Percentiles rank a stretch among this genome's conserved stretches.
These are phyloP conservation scores for Scolopax rusticola DNA, from an alignment of 2,797 vertebrate species.

Conservation along the genomic window DNA sequence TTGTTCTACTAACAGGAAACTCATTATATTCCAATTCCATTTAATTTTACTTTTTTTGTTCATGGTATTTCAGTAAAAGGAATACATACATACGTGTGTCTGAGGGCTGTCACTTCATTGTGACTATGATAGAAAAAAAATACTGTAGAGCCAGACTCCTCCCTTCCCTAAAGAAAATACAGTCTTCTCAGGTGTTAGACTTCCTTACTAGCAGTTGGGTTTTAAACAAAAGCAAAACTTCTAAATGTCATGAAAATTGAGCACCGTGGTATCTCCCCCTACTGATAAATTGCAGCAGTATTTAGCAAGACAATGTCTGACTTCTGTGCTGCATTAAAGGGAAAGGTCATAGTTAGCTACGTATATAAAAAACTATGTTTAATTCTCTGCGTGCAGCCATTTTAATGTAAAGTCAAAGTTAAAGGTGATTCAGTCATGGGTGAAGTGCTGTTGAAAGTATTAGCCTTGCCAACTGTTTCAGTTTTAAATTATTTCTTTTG, in stretches of 20 bases:
- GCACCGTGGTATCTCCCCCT: background rate
- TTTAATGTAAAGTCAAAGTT: background rate
- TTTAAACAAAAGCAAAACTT: background rate
- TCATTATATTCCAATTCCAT: background rate
- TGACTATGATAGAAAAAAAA: background rate
- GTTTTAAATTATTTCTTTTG: background rate
- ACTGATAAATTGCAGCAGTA: background rate
- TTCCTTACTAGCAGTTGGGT: background rate
- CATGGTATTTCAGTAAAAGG: background rate
- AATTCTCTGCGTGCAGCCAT: background rate
- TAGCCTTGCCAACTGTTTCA: background rate
- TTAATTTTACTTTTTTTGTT: background rate
- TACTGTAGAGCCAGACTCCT: background rate
- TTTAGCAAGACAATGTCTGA: background rate
- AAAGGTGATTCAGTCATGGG: background rate
- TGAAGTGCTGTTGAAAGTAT: background rate
- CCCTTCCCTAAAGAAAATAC: background rate
- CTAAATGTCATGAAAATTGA: background rate
- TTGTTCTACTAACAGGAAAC: background rate
- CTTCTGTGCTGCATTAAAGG: background rate
- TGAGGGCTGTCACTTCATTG: background rate
- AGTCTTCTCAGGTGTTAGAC: background rate
- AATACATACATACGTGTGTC: background rate
- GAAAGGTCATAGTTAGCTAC: background rate
- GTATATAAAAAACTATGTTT: background rate